phyloP scores from a whole-genome alignment of 1,140 invertebrate species.

The Drosophila lowei region DNA sequence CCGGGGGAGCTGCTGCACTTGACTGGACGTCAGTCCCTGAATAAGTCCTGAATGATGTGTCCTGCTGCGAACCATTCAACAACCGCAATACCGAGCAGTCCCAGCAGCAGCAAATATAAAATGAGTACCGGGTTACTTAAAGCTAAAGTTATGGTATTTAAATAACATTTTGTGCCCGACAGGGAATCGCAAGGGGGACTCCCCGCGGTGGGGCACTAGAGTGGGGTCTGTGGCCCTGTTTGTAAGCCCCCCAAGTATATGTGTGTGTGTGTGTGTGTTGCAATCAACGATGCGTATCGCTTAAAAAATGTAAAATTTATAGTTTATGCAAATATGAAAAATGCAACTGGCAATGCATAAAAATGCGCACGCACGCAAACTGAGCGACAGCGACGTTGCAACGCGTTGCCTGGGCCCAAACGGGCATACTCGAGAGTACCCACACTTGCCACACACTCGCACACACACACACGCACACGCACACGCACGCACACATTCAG shows the following conservation, averaged over 20 bases:
- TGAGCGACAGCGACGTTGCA: slow-evolving; percentile 51
- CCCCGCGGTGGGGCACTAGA: background rate
- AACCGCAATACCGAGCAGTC: background rate
- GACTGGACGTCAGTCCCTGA: slow-evolving; percentile 27
- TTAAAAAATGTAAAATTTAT: slow-evolving; percentile 82
- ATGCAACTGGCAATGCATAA: slow-evolving; percentile 81
- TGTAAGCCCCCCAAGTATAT: slow-evolving; percentile 38
- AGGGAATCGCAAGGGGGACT: slow-evolving; percentile 23
- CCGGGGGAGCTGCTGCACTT: slow-evolving; percentile 31
- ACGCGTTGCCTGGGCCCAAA: background rate
- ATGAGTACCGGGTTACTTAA: slow-evolving; percentile 38
- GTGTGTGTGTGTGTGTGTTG: slow-evolving; percentile 26
- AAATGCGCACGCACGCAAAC: slow-evolving; percentile 81
- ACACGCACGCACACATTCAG: slow-evolving; percentile 40
- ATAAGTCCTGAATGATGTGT: slow-evolving; percentile 26
- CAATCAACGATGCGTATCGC: slow-evolving; percentile 81
- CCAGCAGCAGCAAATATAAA: slow-evolving; percentile 34
- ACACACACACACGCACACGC: slow-evolving; percentile 5
- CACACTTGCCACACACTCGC: slow-evolving; percentile 33
- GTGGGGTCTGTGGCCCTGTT: slow-evolving; percentile 44
- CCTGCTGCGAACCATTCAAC: slow-evolving; percentile 14
- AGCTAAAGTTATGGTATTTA: slow-evolving; percentile 63
- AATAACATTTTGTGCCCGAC: slow-evolving; percentile 56
- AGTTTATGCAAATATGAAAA: slow-evolving; percentile 82
- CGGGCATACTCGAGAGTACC: slow-evolving; percentile 5